These are phyloP conservation scores for Streptopelia turtur DNA, from an alignment of 2,797 vertebrate genomes.

Conservation along the genomic window DNA sequence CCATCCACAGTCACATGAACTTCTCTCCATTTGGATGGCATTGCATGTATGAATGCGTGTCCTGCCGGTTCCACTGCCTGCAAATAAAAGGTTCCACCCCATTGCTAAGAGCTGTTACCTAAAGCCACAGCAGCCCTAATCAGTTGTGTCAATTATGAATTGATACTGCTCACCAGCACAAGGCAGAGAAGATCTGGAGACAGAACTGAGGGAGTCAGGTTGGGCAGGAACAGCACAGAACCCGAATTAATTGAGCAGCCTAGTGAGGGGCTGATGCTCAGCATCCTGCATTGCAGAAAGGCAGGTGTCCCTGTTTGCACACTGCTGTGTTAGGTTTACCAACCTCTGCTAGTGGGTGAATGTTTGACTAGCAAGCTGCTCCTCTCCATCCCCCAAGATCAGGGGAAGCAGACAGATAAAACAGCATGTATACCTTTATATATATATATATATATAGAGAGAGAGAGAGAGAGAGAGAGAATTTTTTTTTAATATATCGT, in stretches of 20 bases:
- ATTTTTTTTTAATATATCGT: background rate
- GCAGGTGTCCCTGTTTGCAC: slow-evolving; percentile 8
- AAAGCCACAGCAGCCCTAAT: background rate
- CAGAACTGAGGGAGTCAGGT: background rate
- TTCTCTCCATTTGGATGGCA: background rate
- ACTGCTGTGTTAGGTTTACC: background rate
- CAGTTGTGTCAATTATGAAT: background rate
- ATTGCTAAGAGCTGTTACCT: background rate
- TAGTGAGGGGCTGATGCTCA: background rate
- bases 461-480: too few relatives aligned
- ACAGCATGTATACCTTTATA: background rate
- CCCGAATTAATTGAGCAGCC: background rate
- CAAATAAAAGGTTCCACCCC: background rate
- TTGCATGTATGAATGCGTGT: background rate
- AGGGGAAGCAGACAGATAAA: background rate
- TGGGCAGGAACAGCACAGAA: background rate
- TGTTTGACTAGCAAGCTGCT: background rate
- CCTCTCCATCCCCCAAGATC: background rate
- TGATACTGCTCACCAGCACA: background rate
- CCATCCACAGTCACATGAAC: background rate
- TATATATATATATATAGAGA: background rate
- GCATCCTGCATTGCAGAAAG: background rate
- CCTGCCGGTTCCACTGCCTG: background rate
- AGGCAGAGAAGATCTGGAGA: background rate
- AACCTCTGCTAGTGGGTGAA: background rate